Evolutionary conservation across 2,797 vertebrate genomes (phyloP), one percentile per base, ranked within the genome.

Genomic region (Cichlasoma orientale): DNA sequence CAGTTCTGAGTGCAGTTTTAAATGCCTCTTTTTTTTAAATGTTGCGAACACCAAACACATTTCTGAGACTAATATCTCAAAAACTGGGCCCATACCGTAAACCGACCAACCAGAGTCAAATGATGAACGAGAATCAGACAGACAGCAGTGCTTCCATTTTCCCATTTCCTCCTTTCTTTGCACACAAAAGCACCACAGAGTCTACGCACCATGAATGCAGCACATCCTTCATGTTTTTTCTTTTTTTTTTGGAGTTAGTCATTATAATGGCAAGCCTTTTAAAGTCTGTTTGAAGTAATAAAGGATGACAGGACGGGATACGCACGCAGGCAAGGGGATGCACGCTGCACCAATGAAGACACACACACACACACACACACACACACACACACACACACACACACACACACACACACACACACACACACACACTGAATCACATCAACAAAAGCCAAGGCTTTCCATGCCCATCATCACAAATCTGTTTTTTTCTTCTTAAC

Each of bases 191-290:
- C 74, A 27, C 55, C 29, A 41, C 10, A 56, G 54, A 79, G 70
- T 73, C 41, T 27, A 54, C 78, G 57, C 84, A 23, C 12, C 1
- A 3, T 56, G 38, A 75, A 79, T 55, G 54, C 57, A 56, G 56
- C 38, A 31, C 36, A 71, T 33, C 58, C 54, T 74, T 69, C 31
- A 4, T 74, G 27, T 56, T 82, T 76, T 82, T 85, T 69, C 77
- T 72, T 79, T 81, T 25, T 72, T 44, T 25, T 80, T 68, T 14
- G 55, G 73, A 77, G 68, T 33, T 82, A 79, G 82, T 75, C 74
- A 74, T 78, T 79, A 90, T 89, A 88, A 85, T 74, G 77, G 53
- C 76, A 84, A 72, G 56, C 81, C 66, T 87, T 89, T 89, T 77
- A 88, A 85, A 89, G 84, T 80, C 72, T 75, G 38, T 59, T 23